A percentile compares a stretch with the other conserved stretches of the same genome.
phyloP scores from a whole-genome alignment of 2,888 invertebrate genomes.

The Coelinius sp. region DNA sequence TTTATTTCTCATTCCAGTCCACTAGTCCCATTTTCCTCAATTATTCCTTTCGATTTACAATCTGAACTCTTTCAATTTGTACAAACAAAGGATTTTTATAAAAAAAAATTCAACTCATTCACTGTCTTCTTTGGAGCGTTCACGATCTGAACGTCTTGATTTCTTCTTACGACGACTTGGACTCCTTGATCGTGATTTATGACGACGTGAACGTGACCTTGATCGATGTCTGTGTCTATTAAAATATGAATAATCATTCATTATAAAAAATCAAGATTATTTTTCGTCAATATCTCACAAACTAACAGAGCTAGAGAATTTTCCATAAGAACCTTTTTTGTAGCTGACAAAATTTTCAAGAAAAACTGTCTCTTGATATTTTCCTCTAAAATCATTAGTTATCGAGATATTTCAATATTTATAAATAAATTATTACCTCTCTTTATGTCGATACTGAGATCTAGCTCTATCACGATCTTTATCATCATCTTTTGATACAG shows the following conservation, averaged over 20 bases:
- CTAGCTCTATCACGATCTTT: constrained; percentile 71
- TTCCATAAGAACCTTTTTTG: too few relatives aligned
- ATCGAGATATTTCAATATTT: neutral
- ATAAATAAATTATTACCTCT: constrained; percentile 71
- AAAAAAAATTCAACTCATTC: constrained; percentile 72
- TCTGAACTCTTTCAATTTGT: constrained; percentile 4
- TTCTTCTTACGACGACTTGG: constrained; percentile 81
- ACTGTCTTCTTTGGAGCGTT: constrained; percentile 77
- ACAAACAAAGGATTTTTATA: constrained; percentile 1
- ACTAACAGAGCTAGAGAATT: too few relatives aligned
- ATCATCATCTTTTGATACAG: constrained; percentile 69
- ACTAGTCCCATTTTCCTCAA: neutral
- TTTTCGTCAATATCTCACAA: too few relatives aligned
- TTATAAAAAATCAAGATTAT: too few relatives aligned
- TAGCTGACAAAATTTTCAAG: too few relatives aligned
- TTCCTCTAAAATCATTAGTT: constrained; percentile 13
- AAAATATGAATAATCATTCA: neutral
- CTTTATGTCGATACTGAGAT: constrained; percentile 76
- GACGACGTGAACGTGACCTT: constrained; percentile 75
- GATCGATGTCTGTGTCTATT: constrained; percentile 70
- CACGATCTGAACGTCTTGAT: constrained; percentile 78
- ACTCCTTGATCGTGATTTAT: constrained; percentile 81
- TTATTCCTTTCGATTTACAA: neutral
- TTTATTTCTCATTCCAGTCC: neutral
- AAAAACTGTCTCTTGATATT: neutral